Evolutionary conservation across 2,888 invertebrate species (phyloP).

Genomic region (Ceramica pisi): DNA sequence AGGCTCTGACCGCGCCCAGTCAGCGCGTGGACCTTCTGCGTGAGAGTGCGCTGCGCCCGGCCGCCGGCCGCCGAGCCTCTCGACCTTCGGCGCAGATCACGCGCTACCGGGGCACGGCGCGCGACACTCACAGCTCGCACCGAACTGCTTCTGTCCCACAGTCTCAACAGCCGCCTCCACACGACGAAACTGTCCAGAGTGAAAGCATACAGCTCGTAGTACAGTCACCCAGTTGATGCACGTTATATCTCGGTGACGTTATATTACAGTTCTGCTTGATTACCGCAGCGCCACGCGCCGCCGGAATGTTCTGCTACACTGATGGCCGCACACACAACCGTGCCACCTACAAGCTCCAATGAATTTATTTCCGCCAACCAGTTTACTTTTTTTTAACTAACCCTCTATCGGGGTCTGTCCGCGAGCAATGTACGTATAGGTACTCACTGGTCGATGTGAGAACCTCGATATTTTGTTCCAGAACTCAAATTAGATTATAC

Average conservation of each 20-base stretch:
- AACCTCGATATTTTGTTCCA: background rate
- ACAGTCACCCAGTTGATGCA: background rate
- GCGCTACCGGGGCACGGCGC: slow-evolving; percentile 14
- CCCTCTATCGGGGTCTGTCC: background rate
- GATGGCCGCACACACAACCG: slow-evolving; percentile 12
- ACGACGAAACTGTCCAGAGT: background rate
- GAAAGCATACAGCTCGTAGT: background rate
- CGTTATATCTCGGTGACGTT: slow-evolving; percentile 6
- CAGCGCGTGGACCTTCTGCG: slow-evolving; percentile 36
- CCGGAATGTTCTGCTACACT: slow-evolving; percentile 42
- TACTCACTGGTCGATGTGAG: background rate
- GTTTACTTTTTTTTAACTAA: background rate
- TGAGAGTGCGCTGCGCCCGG: background rate
- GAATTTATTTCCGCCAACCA: slow-evolving; percentile 20
- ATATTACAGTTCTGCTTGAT: slow-evolving; percentile 32
- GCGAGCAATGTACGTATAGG: background rate
- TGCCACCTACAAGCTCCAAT: slow-evolving; percentile 2
- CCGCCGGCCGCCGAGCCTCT: slow-evolving; percentile 7
- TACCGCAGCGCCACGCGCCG: slow-evolving; percentile 33
- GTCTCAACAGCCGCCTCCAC: background rate
- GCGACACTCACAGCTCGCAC: background rate
- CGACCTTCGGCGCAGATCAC: slow-evolving; percentile 41
- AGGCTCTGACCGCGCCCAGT: background rate
- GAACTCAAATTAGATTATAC: background rate
- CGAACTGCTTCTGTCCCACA: background rate